Evolutionary conservation across 2,888 invertebrate genomes (phyloP).

Genomic region (Cryptosula pallasiana): DNA sequence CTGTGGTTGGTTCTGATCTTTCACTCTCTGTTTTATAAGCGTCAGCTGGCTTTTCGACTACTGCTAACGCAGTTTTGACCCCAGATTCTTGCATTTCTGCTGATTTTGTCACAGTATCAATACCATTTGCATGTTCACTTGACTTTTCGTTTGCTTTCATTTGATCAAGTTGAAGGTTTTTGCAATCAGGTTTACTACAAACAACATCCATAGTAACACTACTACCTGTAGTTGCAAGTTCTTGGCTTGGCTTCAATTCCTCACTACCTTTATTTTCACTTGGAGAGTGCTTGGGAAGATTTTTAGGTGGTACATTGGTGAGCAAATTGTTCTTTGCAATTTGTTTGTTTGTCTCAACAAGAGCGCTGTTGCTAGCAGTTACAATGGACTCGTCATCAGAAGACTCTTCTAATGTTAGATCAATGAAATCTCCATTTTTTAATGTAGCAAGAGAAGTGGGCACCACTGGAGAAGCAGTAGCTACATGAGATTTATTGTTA

Average conservation of each 20-base stretch:
- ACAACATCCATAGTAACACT: not conserved
- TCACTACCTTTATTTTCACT: not conserved
- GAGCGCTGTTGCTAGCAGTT: not conserved
- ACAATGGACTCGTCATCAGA: not conserved
- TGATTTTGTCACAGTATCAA: no score
- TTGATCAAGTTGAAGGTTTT: no score
- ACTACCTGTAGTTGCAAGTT: not conserved
- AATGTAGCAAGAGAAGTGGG: not conserved
- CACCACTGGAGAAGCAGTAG: not conserved
- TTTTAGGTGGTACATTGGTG: not conserved
- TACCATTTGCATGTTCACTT: no score
- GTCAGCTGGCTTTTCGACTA: no score
- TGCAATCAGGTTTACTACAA: not conserved
- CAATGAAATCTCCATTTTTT: not conserved
- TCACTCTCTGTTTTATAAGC: no score
- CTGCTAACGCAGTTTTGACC: no score
- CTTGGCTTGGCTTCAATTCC: not conserved
- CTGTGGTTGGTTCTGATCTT: no score
- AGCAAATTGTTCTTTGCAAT: not conserved
- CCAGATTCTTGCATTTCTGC: no score
- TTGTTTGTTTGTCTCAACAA: not conserved
- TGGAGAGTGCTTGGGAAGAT: not conserved
- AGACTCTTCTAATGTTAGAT: slow-evolving; percentile 16
- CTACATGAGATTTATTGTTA: not conserved
- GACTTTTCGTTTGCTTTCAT: no score